Evolutionary conservation across 1,140 invertebrate species (phyloP).

Genomic region (Gyrodactylus bullatarudis): DNA sequence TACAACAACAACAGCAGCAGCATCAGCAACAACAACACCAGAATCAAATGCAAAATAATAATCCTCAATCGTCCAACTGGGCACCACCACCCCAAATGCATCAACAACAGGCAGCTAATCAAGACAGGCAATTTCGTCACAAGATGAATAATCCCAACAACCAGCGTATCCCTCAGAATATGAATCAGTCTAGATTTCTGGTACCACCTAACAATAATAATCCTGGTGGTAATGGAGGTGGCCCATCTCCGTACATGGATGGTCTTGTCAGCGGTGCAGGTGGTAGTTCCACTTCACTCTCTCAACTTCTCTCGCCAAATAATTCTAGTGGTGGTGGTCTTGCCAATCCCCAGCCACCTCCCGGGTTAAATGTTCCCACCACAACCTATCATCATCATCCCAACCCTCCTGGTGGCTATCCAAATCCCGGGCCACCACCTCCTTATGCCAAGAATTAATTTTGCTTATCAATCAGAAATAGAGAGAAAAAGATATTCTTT

Average conservation of each 20-base stretch:
- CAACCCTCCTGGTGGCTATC: too few species aligned
- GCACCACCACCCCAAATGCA: neutral
- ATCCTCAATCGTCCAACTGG: neutral
- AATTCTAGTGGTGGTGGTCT: neutral
- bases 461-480: too few species aligned
- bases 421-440: too few species aligned
- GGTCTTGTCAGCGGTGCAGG: too few species aligned
- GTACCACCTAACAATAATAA: neutral
- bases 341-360: neutral
- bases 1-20: neutral
- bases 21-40: neutral
- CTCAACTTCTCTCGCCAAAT: neutral
- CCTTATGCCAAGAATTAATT: too few species aligned
- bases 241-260: neutral
- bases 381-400: neutral
- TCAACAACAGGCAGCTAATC: neutral
- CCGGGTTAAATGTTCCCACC: neutral
- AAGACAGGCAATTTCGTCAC: neutral
- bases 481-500: too few species aligned
- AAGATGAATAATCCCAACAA: neutral
- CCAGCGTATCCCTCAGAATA: neutral
- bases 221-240: neutral
- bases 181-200: neutral
- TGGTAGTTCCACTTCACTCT: neutral
- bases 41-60: neutral